A percentile compares a stretch with the other conserved stretches of the same genome.
Evolutionary conservation across 1,140 invertebrate genomes (phyloP).

Genomic region (Leptinotarsa undecemlineata): DNA sequence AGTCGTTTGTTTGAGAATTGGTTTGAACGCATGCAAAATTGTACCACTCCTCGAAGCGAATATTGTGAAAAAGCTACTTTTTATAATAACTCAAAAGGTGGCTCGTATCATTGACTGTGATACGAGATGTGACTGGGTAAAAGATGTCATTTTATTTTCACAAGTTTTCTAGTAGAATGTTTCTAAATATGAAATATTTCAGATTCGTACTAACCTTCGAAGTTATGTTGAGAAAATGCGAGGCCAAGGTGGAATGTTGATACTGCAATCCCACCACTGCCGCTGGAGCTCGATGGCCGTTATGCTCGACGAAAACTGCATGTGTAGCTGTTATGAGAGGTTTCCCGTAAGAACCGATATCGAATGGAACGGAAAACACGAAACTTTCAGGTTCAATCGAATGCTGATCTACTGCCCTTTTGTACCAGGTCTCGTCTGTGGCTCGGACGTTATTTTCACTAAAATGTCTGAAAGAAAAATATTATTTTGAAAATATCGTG

Average conservation of each 20-base stretch:
- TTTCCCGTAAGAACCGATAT: conserved; percentile 67
- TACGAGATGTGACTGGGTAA: too few relatives aligned
- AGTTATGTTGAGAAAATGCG: conserved; percentile 84
- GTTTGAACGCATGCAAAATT: too few relatives aligned
- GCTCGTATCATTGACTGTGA: too few relatives aligned
- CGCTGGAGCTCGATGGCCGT: conserved; percentile 81
- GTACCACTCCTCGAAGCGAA: too few relatives aligned
- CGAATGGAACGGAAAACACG: conserved; percentile 88
- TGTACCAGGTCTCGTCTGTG: conserved; percentile 90
- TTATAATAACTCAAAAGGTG: too few relatives aligned
- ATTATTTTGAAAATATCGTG: too few relatives aligned
- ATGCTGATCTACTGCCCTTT: conserved; percentile 89
- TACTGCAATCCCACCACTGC: conserved; percentile 90
- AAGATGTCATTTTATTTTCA: too few relatives aligned
- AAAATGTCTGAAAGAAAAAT: conserved; percentile 69
- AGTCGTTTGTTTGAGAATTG: too few relatives aligned
- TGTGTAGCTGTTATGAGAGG: conserved; percentile 86
- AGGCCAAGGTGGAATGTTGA: conserved; percentile 76
- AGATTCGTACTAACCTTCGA: conserved; percentile 66
- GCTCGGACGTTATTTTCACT: conserved; percentile 79
- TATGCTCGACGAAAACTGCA: conserved; percentile 85
- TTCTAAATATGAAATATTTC: too few relatives aligned
- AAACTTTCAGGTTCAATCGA: conserved; percentile 84
- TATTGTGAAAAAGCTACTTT: too few relatives aligned
- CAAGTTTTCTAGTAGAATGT: too few relatives aligned